These are phyloP conservation scores for Acomys russatus DNA, from an alignment of 2,797 vertebrate species.

Conservation along the genomic window DNA sequence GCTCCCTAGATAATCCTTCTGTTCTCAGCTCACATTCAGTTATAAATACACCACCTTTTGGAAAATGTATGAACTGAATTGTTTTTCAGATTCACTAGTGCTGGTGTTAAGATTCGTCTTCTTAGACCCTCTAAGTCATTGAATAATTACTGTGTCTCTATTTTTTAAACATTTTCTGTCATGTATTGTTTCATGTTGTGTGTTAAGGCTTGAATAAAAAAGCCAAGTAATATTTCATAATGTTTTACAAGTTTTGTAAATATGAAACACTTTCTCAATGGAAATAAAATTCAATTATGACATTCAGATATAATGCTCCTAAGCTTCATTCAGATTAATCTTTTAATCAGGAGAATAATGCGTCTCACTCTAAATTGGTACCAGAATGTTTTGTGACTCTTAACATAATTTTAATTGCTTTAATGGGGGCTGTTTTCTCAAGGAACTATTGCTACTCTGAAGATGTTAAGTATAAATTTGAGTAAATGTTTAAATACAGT, in stretches of 20 bases:
- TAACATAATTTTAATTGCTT: constrained; percentile 43
- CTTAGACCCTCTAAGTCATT: not conserved
- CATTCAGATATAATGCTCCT: not conserved
- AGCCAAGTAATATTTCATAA: not conserved
- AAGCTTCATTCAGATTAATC: constrained; percentile 40
- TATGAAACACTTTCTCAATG: not conserved
- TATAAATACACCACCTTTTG: not conserved
- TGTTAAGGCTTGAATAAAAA: not conserved
- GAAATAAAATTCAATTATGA: constrained; percentile 37
- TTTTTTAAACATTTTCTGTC: not conserved
- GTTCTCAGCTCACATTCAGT: not conserved
- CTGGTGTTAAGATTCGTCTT: not conserved
- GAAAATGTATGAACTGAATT: not conserved
- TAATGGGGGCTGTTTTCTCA: constrained; percentile 29
- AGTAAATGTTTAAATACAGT: constrained; percentile 50
- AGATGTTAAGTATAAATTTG: constrained; percentile 33
- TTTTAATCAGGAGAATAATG: constrained; percentile 23
- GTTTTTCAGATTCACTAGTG: not conserved
- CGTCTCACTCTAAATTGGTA: not conserved
- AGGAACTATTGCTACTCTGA: constrained; percentile 46
- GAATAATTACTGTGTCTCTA: not conserved
- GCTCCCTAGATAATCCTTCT: not conserved
- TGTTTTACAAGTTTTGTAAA: constrained; percentile 56
- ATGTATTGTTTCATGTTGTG: not conserved
- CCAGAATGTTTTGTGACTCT: constrained; percentile 12